These are phyloP conservation scores for Petaurus breviceps DNA, from an alignment of 2,113 vertebrate genomes.

Conservation along the genomic window DNA sequence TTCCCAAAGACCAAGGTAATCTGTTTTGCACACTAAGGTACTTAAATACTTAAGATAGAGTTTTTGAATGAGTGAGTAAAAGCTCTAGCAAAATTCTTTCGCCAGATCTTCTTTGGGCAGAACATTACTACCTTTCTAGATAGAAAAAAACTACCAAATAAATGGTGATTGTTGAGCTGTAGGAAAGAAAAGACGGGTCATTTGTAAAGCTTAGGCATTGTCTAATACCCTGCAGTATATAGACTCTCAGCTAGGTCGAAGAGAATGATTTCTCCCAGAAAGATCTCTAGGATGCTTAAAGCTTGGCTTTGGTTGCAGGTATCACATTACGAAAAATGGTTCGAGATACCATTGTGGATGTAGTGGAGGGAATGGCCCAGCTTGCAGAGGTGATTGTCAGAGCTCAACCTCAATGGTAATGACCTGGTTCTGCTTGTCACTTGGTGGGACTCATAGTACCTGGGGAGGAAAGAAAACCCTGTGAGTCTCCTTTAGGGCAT, in stretches of 20 bases:
- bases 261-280: conserved; percentile 22
- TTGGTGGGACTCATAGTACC: conserved; percentile 48
- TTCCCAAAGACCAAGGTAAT: conserved; percentile 95
- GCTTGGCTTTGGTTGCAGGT: conserved; percentile 83
- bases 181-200: neutral
- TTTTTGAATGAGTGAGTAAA: conserved; percentile 23
- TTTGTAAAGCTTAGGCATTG: neutral
- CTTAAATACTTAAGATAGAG: neutral
- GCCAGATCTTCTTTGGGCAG: neutral
- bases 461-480: neutral
- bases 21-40: neutral
- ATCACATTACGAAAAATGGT: conserved; percentile 89
- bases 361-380: conserved; percentile 90
- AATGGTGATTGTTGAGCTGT: neutral
- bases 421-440: neutral
- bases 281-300: conserved; percentile 20
- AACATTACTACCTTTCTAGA: neutral
- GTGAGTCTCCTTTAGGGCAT: neutral
- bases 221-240: neutral
- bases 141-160: neutral
- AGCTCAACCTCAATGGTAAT: conserved; percentile 88
- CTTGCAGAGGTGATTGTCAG: conserved; percentile 88
- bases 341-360: conserved; percentile 86
- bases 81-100: neutral
- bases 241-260: conserved; percentile 1